These are phyloP conservation scores for Hippopotamyrus pictus DNA, from an alignment of 2,797 vertebrate genomes.

Conservation along the genomic window DNA sequence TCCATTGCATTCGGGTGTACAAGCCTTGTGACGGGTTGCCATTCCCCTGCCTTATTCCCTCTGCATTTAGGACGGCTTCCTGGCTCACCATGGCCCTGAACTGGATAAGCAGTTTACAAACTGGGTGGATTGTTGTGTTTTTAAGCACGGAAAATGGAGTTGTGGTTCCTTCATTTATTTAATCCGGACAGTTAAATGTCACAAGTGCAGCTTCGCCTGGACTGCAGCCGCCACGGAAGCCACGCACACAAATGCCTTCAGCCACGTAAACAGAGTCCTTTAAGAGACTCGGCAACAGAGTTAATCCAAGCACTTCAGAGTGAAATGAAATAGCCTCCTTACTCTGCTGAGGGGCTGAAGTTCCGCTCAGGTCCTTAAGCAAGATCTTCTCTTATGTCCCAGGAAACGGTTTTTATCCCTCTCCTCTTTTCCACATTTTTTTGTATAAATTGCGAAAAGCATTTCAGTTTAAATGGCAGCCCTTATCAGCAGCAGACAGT, in stretches of 20 bases:
- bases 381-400: not conserved
- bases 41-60: not conserved
- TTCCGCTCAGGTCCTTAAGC: not conserved
- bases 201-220: not conserved
- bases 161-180: not conserved
- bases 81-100: not conserved
- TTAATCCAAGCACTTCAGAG: not conserved
- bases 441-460: not conserved
- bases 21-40: not conserved
- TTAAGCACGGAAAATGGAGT: not conserved
- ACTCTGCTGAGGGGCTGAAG: not conserved
- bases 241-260: not conserved
- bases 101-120: not conserved
- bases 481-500: conserved; percentile 10
- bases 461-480: not conserved
- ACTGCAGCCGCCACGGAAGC: not conserved
- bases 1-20: not conserved
- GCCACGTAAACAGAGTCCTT: not conserved
- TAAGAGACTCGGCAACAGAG: not conserved
- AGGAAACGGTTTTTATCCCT: not conserved
- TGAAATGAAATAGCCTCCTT: not conserved
- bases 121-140: not conserved
- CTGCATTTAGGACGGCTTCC: not conserved
- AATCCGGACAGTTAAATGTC: not conserved
- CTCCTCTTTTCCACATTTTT: not conserved